Evolutionary conservation across 2,888 invertebrate species (phyloP).

Genomic region (Trachelus tabidus): DNA sequence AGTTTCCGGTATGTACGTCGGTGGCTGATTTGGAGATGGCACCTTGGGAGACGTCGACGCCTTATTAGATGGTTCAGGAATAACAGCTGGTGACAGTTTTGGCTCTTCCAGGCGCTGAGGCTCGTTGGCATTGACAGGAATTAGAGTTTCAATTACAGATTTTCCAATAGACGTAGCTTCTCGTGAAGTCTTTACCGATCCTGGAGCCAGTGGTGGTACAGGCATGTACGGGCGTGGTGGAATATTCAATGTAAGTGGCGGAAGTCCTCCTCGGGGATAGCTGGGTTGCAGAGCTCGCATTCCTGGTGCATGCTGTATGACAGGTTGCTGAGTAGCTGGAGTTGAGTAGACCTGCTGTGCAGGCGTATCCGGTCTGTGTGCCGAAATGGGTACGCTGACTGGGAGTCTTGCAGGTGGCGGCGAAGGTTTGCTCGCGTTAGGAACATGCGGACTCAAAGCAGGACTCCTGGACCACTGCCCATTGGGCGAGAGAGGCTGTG

Average conservation of each 20-base stretch:
- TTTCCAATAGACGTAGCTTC: slow-evolving; percentile 45
- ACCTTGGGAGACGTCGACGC: slow-evolving; percentile 63
- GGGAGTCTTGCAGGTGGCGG: slow-evolving; percentile 52
- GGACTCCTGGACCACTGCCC: slow-evolving; percentile 58
- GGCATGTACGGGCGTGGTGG: slow-evolving; percentile 61
- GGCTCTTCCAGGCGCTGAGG: slow-evolving; percentile 55
- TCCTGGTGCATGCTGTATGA: slow-evolving; percentile 62
- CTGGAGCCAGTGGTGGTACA: slow-evolving; percentile 48
- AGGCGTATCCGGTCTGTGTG: slow-evolving; percentile 53
- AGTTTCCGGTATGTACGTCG: slow-evolving; percentile 63
- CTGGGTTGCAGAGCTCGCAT: slow-evolving; percentile 59
- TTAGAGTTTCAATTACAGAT: slow-evolving; percentile 59
- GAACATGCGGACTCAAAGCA: slow-evolving; percentile 41
- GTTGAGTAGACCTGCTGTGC: slow-evolving; percentile 60
- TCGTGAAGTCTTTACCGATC: slow-evolving; percentile 48
- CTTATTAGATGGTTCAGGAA: slow-evolving; percentile 58
- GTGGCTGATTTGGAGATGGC: slow-evolving; percentile 63
- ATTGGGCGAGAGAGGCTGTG: slow-evolving; percentile 58
- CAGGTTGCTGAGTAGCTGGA: slow-evolving; percentile 60
- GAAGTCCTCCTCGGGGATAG: slow-evolving; percentile 59
- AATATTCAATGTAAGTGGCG: slow-evolving; percentile 59
- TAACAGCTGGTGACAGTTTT: slow-evolving; percentile 57
- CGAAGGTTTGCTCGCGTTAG: slow-evolving; percentile 41
- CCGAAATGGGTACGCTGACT: slow-evolving; percentile 56
- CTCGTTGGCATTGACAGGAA: slow-evolving; percentile 53